These are phyloP conservation scores for Scaptomyza hsui DNA, from an alignment of 1,140 invertebrate species.

Conservation along the genomic window DNA sequence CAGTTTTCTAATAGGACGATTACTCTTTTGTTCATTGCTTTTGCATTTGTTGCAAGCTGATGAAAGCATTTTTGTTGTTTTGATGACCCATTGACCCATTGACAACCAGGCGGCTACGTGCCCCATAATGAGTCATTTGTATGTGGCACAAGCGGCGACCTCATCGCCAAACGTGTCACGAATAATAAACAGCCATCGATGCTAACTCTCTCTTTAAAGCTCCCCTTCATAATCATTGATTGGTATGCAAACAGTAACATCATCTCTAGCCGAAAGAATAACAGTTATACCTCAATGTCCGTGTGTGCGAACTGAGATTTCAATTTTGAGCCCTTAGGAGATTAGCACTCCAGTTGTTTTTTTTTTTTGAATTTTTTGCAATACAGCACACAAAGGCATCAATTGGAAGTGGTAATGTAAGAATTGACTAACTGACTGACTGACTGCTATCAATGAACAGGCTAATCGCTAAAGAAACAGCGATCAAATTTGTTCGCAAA, in stretches of 20 bases:
- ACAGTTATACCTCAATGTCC: conserved; percentile 34
- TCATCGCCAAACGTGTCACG: conserved; percentile 61
- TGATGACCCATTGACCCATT: conserved; percentile 73
- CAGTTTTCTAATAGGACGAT: background rate
- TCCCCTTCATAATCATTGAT: conserved; percentile 52
- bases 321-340: conserved; percentile 47
- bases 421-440: too few species aligned
- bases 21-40: conserved; percentile 7
- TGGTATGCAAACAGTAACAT: conserved; percentile 72
- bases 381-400: too few species aligned
- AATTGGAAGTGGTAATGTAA: too few species aligned
- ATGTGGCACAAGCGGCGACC: conserved; percentile 67
- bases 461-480: too few species aligned
- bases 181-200: conserved; percentile 64
- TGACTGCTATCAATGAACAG: too few species aligned
- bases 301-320: conserved; percentile 58
- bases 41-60: background rate
- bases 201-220: conserved; percentile 41
- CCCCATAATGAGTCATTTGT: conserved; percentile 75
- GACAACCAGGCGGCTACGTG: conserved; percentile 48
- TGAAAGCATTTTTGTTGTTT: background rate
- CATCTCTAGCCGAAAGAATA: conserved; percentile 13
- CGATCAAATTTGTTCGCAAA: too few species aligned
- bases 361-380: too few species aligned
- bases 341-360: conserved; percentile 3